Evolutionary conservation across 1,140 invertebrate species (phyloP).

Genomic region (Heliconius hewitsoni): DNA sequence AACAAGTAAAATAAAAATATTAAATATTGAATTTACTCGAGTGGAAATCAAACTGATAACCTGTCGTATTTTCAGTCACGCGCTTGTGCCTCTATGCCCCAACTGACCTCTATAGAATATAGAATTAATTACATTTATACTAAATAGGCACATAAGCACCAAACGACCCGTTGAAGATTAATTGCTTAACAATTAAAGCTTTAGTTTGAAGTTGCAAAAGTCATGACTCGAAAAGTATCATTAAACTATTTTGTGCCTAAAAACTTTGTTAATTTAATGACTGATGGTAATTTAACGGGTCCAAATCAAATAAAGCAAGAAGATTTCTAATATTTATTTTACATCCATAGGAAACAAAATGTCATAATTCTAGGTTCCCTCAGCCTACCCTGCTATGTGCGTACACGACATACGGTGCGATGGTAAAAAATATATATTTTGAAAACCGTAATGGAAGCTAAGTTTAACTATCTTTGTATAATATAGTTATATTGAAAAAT

Average conservation of each 20-base stretch:
- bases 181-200: constrained; percentile 33
- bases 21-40: no score
- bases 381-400: no score
- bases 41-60: no score
- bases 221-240: constrained; percentile 25
- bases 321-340: background rate
- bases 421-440: no score
- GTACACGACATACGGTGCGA: no score
- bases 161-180: constrained; percentile 35
- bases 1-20: no score
- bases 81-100: no score
- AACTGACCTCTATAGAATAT: background rate
- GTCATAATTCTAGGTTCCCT: no score
- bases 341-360: background rate
- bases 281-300: background rate
- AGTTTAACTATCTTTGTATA: no score
- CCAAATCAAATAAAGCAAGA: background rate
- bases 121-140: background rate
- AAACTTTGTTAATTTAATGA: constrained; percentile 21
- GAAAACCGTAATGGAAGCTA: no score
- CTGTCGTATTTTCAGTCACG: no score
- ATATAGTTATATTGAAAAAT: no score
- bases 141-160: constrained; percentile 7
- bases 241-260: constrained; percentile 25
- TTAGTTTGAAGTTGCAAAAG: constrained; percentile 26